Evolutionary conservation across 2,797 vertebrate species (phyloP).

Genomic region (Bufotes viridis): DNA sequence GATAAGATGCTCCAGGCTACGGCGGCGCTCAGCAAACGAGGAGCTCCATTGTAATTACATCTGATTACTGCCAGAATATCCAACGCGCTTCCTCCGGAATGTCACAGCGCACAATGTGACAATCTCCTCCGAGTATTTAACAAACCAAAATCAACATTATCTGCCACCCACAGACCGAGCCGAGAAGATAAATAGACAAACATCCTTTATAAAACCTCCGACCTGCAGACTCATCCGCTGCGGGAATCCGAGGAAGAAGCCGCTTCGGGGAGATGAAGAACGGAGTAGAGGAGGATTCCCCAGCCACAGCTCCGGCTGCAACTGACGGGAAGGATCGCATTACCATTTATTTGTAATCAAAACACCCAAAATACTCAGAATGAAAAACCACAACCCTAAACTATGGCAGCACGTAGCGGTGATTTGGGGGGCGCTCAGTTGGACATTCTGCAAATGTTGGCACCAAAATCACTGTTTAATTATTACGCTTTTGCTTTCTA

Average conservation of each 20-base stretch:
- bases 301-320: background rate
- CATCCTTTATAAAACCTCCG: background rate
- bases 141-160: constrained; percentile 6
- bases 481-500: background rate
- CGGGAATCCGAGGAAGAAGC: background rate
- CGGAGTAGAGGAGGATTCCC: background rate
- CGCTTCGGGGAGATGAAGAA: background rate
- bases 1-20: constrained; percentile 47
- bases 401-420: background rate
- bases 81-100: background rate
- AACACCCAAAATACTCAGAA: background rate
- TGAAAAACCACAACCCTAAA: background rate
- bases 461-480: background rate
- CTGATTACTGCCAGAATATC: constrained; percentile 45
- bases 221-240: background rate
- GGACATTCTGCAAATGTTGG: background rate
- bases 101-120: constrained; percentile 20
- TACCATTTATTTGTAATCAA: too few relatives aligned
- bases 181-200: background rate
- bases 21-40: background rate
- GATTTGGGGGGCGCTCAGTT: background rate
- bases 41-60: constrained; percentile 44
- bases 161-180: background rate
- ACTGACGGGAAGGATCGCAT: too few relatives aligned
- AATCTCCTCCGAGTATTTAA: constrained; percentile 16